Evolutionary conservation across 2,797 vertebrate genomes (phyloP).

Genomic region (Pteronotus mesoamericanus): DNA sequence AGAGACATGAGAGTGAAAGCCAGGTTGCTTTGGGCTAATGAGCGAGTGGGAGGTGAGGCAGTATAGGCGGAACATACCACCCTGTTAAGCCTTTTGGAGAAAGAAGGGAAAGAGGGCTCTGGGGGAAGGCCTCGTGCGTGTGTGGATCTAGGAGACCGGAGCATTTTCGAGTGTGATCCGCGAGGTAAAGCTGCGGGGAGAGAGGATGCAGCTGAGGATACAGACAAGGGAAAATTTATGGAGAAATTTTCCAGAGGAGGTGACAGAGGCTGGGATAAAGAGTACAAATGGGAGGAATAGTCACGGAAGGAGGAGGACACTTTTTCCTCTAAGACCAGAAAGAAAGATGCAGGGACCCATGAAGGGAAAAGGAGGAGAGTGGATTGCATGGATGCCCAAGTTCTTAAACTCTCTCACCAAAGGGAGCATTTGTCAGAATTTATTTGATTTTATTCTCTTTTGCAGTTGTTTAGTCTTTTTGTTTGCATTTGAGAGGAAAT

Average conservation of each 20-base stretch:
- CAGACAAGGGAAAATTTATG: neutral
- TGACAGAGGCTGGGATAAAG: neutral
- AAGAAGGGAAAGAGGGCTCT: neutral
- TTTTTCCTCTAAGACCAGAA: neutral
- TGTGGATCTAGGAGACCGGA: neutral
- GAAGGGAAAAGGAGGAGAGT: neutral
- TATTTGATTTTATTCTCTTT: neutral
- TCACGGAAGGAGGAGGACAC: neutral
- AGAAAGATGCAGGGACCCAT: neutral
- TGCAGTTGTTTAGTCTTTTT: neutral
- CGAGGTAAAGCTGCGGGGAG: neutral
- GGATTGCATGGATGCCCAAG: accelerated
- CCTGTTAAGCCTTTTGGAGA: neutral
- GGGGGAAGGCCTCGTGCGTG: neutral
- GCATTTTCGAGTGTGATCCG: neutral
- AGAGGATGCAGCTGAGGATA: neutral
- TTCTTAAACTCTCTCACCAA: neutral
- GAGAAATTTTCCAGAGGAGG: neutral
- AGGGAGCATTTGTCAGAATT: neutral
- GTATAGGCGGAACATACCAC: neutral
- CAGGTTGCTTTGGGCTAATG: neutral
- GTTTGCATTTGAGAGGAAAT: neutral
- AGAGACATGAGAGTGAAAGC: neutral
- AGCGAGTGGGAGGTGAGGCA: neutral
- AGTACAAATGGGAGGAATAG: neutral